A percentile compares a stretch with the other conserved stretches of the same genome.
Conservation (phyloP, 1,140 invertebrate genomes). For the Tribolium madens region DNA sequence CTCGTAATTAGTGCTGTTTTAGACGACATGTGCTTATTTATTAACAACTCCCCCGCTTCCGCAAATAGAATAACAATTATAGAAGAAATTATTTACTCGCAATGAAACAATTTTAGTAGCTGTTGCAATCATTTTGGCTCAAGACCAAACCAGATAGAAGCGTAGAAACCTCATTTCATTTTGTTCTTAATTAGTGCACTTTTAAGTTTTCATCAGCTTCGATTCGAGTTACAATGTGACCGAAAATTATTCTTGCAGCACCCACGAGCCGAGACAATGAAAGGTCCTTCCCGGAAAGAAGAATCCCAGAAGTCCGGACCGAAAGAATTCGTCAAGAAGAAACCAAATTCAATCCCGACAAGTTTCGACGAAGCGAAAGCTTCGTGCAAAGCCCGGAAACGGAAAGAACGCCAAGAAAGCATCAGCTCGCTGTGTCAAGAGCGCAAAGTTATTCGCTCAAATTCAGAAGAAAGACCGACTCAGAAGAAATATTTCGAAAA, state of each 20-base stretch:
- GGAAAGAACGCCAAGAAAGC: constrained; percentile 82
- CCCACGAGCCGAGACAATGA: constrained; percentile 53
- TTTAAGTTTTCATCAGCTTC: too few relatives aligned
- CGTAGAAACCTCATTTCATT: neutral
- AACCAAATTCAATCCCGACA: constrained; percentile 40
- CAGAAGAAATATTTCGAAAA: constrained; percentile 64
- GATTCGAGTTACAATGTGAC: too few relatives aligned
- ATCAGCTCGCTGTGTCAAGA: constrained; percentile 75
- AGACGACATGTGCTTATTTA: neutral
- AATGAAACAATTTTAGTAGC: neutral
- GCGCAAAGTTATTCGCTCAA: constrained; percentile 81
- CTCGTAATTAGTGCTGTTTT: neutral
- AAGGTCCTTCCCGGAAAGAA: constrained; percentile 61
- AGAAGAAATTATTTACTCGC: neutral
- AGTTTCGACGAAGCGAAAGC: constrained; percentile 63
- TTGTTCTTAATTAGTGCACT: neutral
- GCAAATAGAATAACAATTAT: neutral
- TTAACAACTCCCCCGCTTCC: neutral
- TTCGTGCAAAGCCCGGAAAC: constrained; percentile 71
- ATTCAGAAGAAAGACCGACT: constrained; percentile 75
- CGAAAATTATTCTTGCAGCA: constrained; percentile 2
- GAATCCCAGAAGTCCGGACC: constrained; percentile 50
- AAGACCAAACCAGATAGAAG: neutral
- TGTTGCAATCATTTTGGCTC: neutral
- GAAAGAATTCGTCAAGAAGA: constrained; percentile 24